phyloP scores from a whole-genome alignment of 2,113 vertebrate genomes.

The Pelmatolapia mariae region DNA sequence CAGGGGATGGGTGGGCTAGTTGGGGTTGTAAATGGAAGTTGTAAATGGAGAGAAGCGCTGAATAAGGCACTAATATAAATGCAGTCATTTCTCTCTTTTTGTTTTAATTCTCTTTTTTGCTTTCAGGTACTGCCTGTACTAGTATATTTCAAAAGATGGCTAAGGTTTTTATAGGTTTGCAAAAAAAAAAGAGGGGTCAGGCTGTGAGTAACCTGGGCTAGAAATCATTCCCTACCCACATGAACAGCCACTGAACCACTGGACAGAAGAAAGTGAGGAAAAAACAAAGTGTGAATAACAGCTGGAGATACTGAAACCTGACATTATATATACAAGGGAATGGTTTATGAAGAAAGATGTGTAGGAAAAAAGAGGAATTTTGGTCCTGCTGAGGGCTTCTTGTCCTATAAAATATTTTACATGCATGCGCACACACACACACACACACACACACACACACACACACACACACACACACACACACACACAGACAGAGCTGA shows the following conservation, averaged over 20 bases:
- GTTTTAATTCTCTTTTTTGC: neutral
- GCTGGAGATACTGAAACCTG: neutral
- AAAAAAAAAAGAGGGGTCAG: neutral
- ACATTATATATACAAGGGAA: neutral
- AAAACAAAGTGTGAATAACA: neutral
- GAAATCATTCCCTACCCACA: neutral
- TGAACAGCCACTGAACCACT: neutral
- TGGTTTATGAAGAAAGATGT: neutral
- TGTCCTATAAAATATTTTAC: neutral
- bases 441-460: neutral
- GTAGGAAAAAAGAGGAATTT: neutral
- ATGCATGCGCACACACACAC: neutral
- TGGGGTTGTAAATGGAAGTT: neutral
- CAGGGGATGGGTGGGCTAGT: neutral
- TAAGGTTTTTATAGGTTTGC: neutral
- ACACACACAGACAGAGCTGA: neutral
- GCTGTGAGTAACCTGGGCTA: neutral
- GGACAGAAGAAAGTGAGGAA: neutral
- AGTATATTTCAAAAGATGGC: neutral
- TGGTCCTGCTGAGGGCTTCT: neutral
- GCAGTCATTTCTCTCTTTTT: neutral
- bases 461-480: neutral
- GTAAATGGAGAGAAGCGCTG: neutral
- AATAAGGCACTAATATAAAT: neutral
- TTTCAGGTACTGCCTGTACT: neutral